Evolutionary conservation across 2,113 vertebrate genomes (phyloP), one percentile per base, ranked within the genome.

Genomic region (Acanthochromis polyacanthus): DNA sequence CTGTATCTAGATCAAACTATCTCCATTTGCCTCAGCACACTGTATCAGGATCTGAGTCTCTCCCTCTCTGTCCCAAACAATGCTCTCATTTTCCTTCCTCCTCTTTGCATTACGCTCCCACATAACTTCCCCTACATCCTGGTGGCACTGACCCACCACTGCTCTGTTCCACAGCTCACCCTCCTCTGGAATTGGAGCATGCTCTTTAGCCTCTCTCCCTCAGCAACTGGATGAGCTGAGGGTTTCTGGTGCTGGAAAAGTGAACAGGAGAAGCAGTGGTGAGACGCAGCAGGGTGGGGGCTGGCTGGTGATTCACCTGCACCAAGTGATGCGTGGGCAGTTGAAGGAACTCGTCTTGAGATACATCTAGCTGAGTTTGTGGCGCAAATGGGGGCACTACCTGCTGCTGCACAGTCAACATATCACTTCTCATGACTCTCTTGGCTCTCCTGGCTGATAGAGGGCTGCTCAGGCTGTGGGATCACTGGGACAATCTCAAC

Each of bases 401-500:
- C 69, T 82, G 83, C 75, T 90, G 72, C n/a, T 88, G 78, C 1
- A 61, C 70, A 43, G 65, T 64, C 17, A 82, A 68, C 0, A 20
- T 45, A 10, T 50, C 23, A 0, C 57, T 16, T 63, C 40, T 43
- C 65, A 63, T 81, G 76, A 19, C 12, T 75, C 25, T 71, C 55
- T 46, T 59, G 61, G 20, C 12, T 83, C 32, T 71, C 56, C 40
- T 63, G 69, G 45, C 57, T 73, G 6, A 56, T 20, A 38, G 57
- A 40, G 12, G 30, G 57, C 16, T n/a, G 60, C 12, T 78, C 48
- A 14, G 65, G 40, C 25, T 68, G 57, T 19, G 53, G 4, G 17
- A 69, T 38, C 16, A 19, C 61, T 0, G 71, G 96, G 84, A 95
- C 96, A 77, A 95, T 95, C 80, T 93, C 87, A 40, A 96, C 88